Conservation (phyloP, 2,888 invertebrate species). For the Pachliopta kotzebuea region DNA sequence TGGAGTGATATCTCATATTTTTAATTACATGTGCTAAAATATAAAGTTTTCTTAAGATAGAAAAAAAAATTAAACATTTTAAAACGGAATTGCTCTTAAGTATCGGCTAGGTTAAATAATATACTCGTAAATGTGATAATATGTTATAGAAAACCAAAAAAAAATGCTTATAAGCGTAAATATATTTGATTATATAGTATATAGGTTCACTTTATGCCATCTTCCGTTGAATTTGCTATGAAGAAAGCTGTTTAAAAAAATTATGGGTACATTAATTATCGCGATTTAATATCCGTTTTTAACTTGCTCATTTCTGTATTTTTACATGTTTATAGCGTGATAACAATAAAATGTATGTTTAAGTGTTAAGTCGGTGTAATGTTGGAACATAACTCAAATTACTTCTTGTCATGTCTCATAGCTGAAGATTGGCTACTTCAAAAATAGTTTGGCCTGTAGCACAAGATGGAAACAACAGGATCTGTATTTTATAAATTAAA, state of each 20-base stretch:
- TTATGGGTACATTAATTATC: not conserved
- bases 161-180: constrained; percentile 63
- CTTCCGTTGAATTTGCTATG: constrained; percentile 11
- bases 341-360: not conserved
- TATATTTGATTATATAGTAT: constrained; percentile 54
- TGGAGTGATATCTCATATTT: constrained; percentile 42
- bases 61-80: constrained; percentile 42
- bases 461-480: too few relatives aligned
- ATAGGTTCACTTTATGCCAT: constrained; percentile 44
- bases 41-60: constrained; percentile 53
- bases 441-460: too few relatives aligned
- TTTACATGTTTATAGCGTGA: not conserved
- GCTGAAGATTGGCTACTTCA: too few relatives aligned
- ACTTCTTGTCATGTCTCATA: not conserved
- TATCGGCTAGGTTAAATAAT: constrained; percentile 59
- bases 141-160: constrained; percentile 59
- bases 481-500: too few relatives aligned
- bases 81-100: constrained; percentile 54
- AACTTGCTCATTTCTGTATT: not conserved
- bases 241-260: not conserved
- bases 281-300: not conserved
- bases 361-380: not conserved
- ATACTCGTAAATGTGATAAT: constrained; percentile 77
- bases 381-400: not conserved
- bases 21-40: constrained; percentile 40